Percentiles rank a stretch among this genome's conserved stretches.
Conservation (phyloP, 2,797 vertebrate species). For the Bradypodion ventrale region DNA sequence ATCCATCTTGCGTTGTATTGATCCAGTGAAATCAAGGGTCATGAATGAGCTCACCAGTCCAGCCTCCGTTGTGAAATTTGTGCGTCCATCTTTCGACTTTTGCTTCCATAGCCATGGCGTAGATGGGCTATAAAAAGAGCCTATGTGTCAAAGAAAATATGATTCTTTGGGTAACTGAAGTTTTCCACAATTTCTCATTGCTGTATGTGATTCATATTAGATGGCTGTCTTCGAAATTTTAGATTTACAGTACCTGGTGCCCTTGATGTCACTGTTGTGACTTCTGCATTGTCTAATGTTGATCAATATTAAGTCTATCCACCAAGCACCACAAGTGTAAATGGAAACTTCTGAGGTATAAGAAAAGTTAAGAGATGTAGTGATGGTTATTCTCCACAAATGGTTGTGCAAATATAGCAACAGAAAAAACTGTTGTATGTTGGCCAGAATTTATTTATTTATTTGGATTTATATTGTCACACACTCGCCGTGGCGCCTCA, state of each 20-base stretch:
- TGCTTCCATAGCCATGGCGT: neutral
- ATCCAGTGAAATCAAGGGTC: slow-evolving; percentile 18
- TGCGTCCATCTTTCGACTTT: slow-evolving; percentile 28
- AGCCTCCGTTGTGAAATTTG: slow-evolving; percentile 12
- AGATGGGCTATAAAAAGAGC: slow-evolving; percentile 30
- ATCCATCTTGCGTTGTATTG: neutral
- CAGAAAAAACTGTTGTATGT: too few relatives aligned
- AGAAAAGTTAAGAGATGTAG: neutral
- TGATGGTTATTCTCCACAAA: neutral
- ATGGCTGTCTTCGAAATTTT: slow-evolving; percentile 45
- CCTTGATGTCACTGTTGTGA: slow-evolving; percentile 37
- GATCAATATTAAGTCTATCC: neutral
- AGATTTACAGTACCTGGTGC: slow-evolving; percentile 34
- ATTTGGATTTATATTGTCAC: too few relatives aligned
- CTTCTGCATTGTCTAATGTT: slow-evolving; percentile 2
- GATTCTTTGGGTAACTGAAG: slow-evolving; percentile 40
- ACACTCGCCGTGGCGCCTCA: too few relatives aligned
- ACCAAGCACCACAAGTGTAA: neutral
- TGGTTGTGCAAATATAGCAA: neutral
- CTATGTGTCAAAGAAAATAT: neutral
- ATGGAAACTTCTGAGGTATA: neutral
- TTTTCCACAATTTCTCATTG: slow-evolving; percentile 32
- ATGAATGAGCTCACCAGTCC: slow-evolving; percentile 5
- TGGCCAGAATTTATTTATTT: too few relatives aligned
- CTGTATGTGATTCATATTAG: slow-evolving; percentile 28